phyloP scores from a whole-genome alignment of 2,888 invertebrate species.

The Endomychus coccineus region DNA sequence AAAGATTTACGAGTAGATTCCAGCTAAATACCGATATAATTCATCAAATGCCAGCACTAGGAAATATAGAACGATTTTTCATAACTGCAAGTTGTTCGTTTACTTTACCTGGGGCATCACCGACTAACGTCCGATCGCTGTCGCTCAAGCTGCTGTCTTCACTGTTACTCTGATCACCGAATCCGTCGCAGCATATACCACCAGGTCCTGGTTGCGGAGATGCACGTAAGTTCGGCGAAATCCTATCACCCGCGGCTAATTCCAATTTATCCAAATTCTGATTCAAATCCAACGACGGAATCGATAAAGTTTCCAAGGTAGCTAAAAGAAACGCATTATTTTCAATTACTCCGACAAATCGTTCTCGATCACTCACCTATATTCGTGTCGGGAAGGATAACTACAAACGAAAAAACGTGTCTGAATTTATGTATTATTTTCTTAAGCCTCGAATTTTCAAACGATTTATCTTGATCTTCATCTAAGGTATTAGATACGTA shows the following conservation, averaged over 20 bases:
- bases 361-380: constrained; percentile 42
- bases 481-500: constrained; percentile 45
- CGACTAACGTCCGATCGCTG: constrained; percentile 59
- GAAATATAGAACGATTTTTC: too few species aligned
- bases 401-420: constrained; percentile 54
- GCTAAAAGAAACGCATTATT: too few species aligned
- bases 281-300: constrained; percentile 46
- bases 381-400: constrained; percentile 56
- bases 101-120: constrained; percentile 52
- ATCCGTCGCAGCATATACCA: constrained; percentile 30
- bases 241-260: constrained; percentile 26
- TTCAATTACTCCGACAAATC: constrained; percentile 7
- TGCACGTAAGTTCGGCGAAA: constrained; percentile 31
- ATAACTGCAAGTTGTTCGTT: too few species aligned
- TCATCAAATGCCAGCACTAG: too few species aligned
- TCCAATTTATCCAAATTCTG: constrained; percentile 33
- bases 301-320: constrained; percentile 44
- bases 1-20: too few species aligned
- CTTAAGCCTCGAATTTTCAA: constrained; percentile 45
- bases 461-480: constrained; percentile 46
- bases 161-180: constrained; percentile 60
- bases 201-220: constrained; percentile 34
- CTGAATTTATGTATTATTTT: constrained; percentile 52
- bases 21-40: too few species aligned
- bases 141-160: constrained; percentile 72